Conservation (phyloP, 1,140 invertebrate species). For the Bombus waltoni region DNA sequence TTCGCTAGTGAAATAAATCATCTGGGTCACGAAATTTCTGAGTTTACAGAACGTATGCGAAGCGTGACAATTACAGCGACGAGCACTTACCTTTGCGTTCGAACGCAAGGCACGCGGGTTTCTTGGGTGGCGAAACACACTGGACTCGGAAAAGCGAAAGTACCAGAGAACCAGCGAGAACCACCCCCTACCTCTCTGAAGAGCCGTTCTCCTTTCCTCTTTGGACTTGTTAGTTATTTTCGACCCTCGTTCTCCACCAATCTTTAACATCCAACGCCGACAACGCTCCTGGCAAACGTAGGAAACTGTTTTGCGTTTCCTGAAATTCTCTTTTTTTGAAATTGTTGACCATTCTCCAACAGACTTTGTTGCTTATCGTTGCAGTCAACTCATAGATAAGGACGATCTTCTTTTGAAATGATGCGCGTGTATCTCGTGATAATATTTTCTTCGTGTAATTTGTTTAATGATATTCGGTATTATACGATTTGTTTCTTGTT, state of each 20-base stretch:
- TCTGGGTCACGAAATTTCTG: neutral
- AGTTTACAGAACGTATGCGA: neutral
- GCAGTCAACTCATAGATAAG: neutral
- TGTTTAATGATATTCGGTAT: neutral
- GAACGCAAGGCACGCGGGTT: conserved; percentile 64
- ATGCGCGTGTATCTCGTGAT: neutral
- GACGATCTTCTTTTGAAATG: neutral
- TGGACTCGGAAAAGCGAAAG: conserved; percentile 69
- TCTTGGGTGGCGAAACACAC: conserved; percentile 65
- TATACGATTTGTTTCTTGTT: neutral
- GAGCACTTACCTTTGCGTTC: conserved; percentile 58
- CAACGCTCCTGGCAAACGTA: conserved; percentile 57
- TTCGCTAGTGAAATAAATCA: too few species aligned
- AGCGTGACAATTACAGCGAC: conserved; percentile 23
- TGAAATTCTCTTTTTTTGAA: conserved; percentile 42
- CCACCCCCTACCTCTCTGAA: conserved; percentile 59
- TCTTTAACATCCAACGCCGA: conserved; percentile 20
- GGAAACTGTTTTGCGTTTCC: conserved; percentile 53
- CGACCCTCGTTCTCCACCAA: conserved; percentile 41
- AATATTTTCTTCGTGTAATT: neutral
- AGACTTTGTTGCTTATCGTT: neutral
- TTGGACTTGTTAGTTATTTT: conserved; percentile 68
- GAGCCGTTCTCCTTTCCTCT: conserved; percentile 59
- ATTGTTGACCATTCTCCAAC: conserved; percentile 25
- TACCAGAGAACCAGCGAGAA: conserved; percentile 52